A percentile compares a stretch with the other conserved stretches of the same genome.
These are phyloP conservation scores for Austrofundulus limnaeus DNA, from an alignment of 2,113 vertebrate species.

Conservation along the genomic window DNA sequence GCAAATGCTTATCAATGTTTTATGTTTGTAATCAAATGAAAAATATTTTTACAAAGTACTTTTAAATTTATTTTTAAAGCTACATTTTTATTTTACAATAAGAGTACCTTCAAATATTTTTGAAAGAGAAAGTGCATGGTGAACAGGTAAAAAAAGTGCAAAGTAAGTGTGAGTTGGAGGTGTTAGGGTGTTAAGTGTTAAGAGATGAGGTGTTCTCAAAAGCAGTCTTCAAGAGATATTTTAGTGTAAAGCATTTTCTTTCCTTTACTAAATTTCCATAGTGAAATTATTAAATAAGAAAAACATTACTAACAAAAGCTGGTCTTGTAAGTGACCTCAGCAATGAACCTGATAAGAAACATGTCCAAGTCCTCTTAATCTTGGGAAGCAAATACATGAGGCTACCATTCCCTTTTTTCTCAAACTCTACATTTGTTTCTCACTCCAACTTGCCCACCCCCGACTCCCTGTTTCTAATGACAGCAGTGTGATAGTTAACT, in stretches of 20 bases:
- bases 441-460: constrained; percentile 10
- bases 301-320: not conserved
- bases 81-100: too few species aligned
- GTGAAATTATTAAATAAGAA: not conserved
- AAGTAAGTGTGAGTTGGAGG: not conserved
- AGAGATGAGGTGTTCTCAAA: not conserved
- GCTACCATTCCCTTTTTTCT: constrained; percentile 45
- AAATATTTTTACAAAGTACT: too few species aligned
- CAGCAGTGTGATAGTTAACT: constrained; percentile 74
- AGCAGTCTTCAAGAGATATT: not conserved
- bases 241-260: not conserved
- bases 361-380: constrained; percentile 61
- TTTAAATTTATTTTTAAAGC: too few species aligned
- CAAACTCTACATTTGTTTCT: constrained; percentile 34
- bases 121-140: not conserved
- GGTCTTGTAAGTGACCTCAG: not conserved
- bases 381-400: constrained; percentile 56
- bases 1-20: too few species aligned
- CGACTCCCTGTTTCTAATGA: constrained; percentile 63
- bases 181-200: not conserved
- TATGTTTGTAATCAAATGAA: too few species aligned
- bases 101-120: not conserved
- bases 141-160: not conserved
- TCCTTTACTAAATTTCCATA: not conserved
- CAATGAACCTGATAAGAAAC: constrained; percentile 59